Percentiles rank a stretch among this genome's conserved stretches.
phyloP scores from a whole-genome alignment of 2,113 vertebrate genomes.

The Ciconia boyciana region DNA sequence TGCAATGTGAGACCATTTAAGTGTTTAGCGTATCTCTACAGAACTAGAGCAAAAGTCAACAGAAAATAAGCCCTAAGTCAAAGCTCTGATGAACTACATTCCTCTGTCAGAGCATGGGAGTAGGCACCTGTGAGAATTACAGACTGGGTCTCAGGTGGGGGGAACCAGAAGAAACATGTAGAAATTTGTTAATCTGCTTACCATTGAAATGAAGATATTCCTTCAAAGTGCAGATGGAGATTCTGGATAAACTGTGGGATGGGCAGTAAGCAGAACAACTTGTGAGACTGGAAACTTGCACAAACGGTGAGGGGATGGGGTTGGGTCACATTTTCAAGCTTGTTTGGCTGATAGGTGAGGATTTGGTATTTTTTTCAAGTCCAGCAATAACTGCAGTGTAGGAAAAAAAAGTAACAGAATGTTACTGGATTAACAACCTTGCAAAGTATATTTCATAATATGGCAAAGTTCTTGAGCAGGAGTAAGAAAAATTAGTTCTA shows the following conservation, averaged over 20 bases:
- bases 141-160: neutral
- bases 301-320: neutral
- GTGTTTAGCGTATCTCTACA: neutral
- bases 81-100: neutral
- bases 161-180: neutral
- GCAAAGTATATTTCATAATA: neutral
- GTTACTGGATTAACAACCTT: neutral
- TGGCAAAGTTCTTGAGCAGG: neutral
- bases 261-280: neutral
- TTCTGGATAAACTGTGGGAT: neutral
- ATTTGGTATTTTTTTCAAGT: neutral
- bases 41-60: neutral
- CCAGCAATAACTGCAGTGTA: neutral
- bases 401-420: neutral
- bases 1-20: neutral
- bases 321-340: neutral
- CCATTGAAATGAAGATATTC: neutral
- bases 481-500: neutral
- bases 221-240: neutral
- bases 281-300: neutral
- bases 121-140: neutral
- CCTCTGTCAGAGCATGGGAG: neutral
- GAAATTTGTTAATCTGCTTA: neutral
- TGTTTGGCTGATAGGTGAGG: neutral
- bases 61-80: neutral